Evolutionary conservation across 2,797 vertebrate genomes (phyloP).

Genomic region (Alosa sapidissima): DNA sequence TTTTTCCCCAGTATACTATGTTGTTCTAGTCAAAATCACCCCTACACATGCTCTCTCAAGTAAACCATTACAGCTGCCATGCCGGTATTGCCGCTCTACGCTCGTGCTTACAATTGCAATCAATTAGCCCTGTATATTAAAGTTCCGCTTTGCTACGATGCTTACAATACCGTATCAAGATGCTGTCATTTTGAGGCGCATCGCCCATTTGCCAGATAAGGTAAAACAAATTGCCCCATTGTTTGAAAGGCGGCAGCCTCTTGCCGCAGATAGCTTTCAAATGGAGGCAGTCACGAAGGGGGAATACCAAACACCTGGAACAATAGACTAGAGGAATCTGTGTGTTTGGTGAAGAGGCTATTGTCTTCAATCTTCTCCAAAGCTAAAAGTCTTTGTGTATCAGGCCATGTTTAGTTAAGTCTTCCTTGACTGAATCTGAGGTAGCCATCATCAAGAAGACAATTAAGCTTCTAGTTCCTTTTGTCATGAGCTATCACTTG

Average conservation of each 20-base stretch:
- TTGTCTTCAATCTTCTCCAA: slow-evolving; percentile 3
- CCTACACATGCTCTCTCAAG: slow-evolving; percentile 40
- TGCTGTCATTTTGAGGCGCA: slow-evolving; percentile 52
- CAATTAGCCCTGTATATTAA: slow-evolving; percentile 58
- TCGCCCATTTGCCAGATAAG: slow-evolving; percentile 57
- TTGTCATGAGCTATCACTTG: background rate
- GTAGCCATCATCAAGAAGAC: slow-evolving; percentile 7
- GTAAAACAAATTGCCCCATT: slow-evolving; percentile 56
- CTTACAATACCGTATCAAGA: slow-evolving; percentile 46
- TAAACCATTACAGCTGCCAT: slow-evolving; percentile 44
- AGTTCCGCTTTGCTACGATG: slow-evolving; percentile 52
- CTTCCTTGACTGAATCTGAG: background rate
- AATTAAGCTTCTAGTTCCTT: slow-evolving; percentile 3
- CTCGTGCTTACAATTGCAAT: slow-evolving; percentile 50
- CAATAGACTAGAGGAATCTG: slow-evolving; percentile 52
- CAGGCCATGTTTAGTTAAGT: background rate
- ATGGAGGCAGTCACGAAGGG: slow-evolving; percentile 51
- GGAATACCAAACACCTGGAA: slow-evolving; percentile 46
- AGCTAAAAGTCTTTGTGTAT: background rate
- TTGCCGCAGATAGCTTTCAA: slow-evolving; percentile 52
- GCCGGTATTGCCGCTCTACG: slow-evolving; percentile 40
- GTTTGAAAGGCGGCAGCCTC: slow-evolving; percentile 48
- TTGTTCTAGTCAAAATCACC: slow-evolving; percentile 14
- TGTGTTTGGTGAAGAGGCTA: slow-evolving; percentile 26
- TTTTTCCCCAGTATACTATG: background rate